Evolutionary conservation across 2,888 invertebrate species (phyloP), one percentile per base, ranked within the genome.

Genomic region (Rotaria socialis): DNA sequence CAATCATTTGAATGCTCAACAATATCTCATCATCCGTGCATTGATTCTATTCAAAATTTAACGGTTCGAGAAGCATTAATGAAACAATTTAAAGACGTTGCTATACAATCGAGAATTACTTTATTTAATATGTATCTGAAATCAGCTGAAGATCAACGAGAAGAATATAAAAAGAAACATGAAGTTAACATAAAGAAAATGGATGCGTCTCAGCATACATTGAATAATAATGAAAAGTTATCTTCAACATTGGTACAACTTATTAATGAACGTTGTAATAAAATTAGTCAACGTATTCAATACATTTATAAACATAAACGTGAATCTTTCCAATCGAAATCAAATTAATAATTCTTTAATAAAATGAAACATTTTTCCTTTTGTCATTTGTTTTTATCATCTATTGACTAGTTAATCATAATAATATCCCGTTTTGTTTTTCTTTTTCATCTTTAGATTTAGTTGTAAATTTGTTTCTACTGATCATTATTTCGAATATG

Each of bases 71-170:
- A 75, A 75, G 7, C 19, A 27, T 75, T 75, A 14, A 43, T 75
- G 8, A 43, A 43, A 14, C 22, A 43, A 75, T 75, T 22, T 43
- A 75, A 43, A 75, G 22, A 75, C 0, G 22, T 75, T 43, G 22
- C 75, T 22, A 22, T 22, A 75, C 43, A 75, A 75, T 43, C 43
- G 5, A 75, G 75, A 75, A 8, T 22, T 43, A 10, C 27, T 41
- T 41, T 75, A 43, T 75, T 75, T 16, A 24, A 43, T 43, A 8
- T 75, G 1, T 75, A 75, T 75, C 19, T 41, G 19, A 41, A 43
- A 75, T 27, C 75, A 75, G 75, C 75, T 75, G 75, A 43, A 75
- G 75, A 75, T 43, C 75, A 75, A 75, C 16, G 19, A 43, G 1
- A 41, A 10, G 24, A 41, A 75, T 75, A 22, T 75, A 75, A 75